These are phyloP conservation scores for Eutolmus rufibarbis DNA, from an alignment of 2,888 invertebrate species.

Conservation along the genomic window DNA sequence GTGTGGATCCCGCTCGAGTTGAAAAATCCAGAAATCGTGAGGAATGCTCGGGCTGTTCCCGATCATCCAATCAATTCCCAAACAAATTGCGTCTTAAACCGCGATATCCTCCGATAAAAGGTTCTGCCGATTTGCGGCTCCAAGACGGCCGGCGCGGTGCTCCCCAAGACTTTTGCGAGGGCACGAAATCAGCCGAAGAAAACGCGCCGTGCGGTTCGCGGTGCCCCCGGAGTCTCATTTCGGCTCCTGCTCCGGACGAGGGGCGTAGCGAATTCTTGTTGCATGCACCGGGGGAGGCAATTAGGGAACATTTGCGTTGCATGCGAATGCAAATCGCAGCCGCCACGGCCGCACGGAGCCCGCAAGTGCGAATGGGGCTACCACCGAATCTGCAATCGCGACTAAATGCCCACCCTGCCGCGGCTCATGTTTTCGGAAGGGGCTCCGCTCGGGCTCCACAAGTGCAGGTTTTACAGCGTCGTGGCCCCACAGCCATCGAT, in stretches of 20 bases:
- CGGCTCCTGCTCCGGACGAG: neutral
- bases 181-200: neutral
- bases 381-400: neutral
- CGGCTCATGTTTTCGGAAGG: neutral
- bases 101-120: slow-evolving; percentile 17
- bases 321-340: slow-evolving; percentile 31
- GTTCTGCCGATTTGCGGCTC: neutral
- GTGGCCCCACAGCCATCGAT: neutral
- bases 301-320: slow-evolving; percentile 29
- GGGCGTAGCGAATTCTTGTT: neutral
- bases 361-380: slow-evolving; percentile 22
- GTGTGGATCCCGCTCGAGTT: neutral
- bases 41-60: neutral
- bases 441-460: neutral
- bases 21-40: neutral
- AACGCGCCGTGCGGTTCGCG: neutral
- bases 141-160: neutral
- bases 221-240: neutral
- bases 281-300: slow-evolving; percentile 37
- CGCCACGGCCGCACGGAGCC: neutral
- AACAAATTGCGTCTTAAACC: slow-evolving; percentile 4
- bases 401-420: neutral
- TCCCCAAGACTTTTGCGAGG: neutral
- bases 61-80: slow-evolving; percentile 26
- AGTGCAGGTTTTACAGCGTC: slow-evolving; percentile 6